Conservation (phyloP, 2,888 invertebrate species). For the Reticulitermes lucifugus region DNA sequence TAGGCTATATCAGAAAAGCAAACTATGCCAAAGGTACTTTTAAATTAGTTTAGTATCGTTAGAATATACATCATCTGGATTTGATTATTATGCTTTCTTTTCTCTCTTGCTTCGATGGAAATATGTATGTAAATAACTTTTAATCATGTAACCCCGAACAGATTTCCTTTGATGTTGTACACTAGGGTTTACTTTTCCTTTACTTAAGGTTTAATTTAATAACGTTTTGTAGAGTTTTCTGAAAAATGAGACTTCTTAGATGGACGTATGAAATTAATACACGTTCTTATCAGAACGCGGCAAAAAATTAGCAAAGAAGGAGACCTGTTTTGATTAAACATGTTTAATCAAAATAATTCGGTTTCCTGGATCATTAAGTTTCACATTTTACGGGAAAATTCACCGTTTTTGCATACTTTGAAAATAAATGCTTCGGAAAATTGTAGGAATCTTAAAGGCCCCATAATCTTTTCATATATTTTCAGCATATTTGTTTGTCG, state of each 20-base stretch:
- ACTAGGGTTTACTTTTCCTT: constrained; percentile 6
- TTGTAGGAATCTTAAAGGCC: too few species aligned
- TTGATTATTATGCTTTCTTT: constrained; percentile 7
- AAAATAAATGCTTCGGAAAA: too few species aligned
- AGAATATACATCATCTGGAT: constrained; percentile 18
- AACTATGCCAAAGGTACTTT: constrained; percentile 8
- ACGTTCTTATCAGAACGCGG: neutral
- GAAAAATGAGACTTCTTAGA: constrained; percentile 5
- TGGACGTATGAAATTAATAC: neutral
- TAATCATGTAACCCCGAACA: constrained; percentile 22
- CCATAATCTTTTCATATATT: too few species aligned
- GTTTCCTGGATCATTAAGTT: neutral
- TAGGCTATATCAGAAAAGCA: neutral
- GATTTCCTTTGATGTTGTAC: constrained; percentile 14
- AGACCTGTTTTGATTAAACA: neutral
- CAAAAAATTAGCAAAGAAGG: neutral
- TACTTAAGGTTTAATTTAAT: constrained; percentile 33
- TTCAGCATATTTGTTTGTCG: too few species aligned
- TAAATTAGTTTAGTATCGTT: constrained; percentile 23
- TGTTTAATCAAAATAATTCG: neutral
- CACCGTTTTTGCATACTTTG: too few species aligned
- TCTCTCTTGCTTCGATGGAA: constrained; percentile 4
- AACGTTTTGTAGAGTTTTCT: constrained; percentile 8
- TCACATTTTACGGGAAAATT: neutral
- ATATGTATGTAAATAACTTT: constrained; percentile 33